Base-by-base conservation (phyloP, 2,888 invertebrate genomes). In the Ectemnius continuus region DNA sequence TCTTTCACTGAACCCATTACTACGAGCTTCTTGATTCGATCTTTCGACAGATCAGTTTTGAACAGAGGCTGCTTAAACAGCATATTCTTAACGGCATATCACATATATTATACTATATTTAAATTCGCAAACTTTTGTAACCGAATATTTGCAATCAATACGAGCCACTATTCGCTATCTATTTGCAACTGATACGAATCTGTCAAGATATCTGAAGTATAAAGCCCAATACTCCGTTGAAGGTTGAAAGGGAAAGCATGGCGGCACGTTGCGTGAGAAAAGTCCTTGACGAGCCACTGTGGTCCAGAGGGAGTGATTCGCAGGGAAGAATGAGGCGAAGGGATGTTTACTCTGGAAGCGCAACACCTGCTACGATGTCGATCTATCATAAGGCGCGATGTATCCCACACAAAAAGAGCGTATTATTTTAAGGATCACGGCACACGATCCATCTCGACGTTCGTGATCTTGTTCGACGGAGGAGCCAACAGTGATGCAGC, bases 401-500 rank as follows among this genome's bases (percentile, higher is more conserved):
- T 36, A 52, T 14, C 16, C n/a, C 8, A 28, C 18, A 68, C 18
- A 56, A 52, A 48, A 61, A 58, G 45, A 45, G 56, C 20, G 18
- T 26, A 60, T 67, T 60, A 28, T 58, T 52, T 45, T n/a, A 64
- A 64, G 45, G 45, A 60, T 45, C 18, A n/a, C 47, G 48, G 13
- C 70, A 56, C 58, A 57, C 66, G 56, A 75, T 69, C 66, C 61
- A 60, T 67, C 68, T 47, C 46, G 6, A 8, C 18, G 48, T 52
- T 28, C 48, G 65, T 64, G 61, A 77, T 70, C 68, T 67, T 14
- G 56, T 70, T 76, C 66, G 61, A 67, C 47, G 48, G 62, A 28
- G 52, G 77, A 75, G 57, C 56, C 52, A 28, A 23, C 20, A 14
- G 20, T n/a, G 11, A 2, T 67, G 76, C 84, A 18, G 59, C 78